Evolutionary conservation across 2,797 vertebrate genomes (phyloP).

Genomic region (Podarcis lilfordi): DNA sequence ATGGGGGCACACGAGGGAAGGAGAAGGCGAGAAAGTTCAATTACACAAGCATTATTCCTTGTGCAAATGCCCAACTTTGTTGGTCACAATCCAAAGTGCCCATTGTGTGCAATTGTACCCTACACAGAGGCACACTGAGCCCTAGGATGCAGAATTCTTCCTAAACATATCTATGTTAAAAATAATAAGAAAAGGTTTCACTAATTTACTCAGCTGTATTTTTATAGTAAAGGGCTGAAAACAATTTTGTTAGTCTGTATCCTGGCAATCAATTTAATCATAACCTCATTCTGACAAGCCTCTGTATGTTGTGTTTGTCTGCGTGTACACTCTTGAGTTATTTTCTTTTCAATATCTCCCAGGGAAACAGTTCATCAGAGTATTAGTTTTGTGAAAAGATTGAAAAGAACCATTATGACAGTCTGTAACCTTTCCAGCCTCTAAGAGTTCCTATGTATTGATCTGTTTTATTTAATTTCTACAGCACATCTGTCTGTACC

Average conservation of each 20-base stretch:
- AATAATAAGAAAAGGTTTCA: too few species aligned
- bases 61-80: too few species aligned
- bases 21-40: too few species aligned
- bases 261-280: too few species aligned
- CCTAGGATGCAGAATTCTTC: not conserved
- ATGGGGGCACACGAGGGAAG: too few species aligned
- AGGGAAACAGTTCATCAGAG: not conserved
- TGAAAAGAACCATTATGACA: slow-evolving; percentile 24
- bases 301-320: not conserved
- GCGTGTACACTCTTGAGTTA: not conserved
- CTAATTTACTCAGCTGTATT: not conserved
- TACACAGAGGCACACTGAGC: too few species aligned
- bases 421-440: slow-evolving; percentile 31
- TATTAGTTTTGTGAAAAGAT: slow-evolving; percentile 1
- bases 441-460: not conserved
- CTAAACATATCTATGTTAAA: not conserved
- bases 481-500: not conserved
- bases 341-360: slow-evolving; percentile 8
- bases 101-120: not conserved
- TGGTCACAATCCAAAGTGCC: too few species aligned
- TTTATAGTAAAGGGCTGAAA: not conserved
- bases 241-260: not conserved
- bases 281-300: not conserved
- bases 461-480: slow-evolving; percentile 36
- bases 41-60: too few species aligned